Evolutionary conservation across 1,140 invertebrate genomes (phyloP), one percentile per base, ranked within the genome.

Genomic region (Cherax quadricarinatus): DNA sequence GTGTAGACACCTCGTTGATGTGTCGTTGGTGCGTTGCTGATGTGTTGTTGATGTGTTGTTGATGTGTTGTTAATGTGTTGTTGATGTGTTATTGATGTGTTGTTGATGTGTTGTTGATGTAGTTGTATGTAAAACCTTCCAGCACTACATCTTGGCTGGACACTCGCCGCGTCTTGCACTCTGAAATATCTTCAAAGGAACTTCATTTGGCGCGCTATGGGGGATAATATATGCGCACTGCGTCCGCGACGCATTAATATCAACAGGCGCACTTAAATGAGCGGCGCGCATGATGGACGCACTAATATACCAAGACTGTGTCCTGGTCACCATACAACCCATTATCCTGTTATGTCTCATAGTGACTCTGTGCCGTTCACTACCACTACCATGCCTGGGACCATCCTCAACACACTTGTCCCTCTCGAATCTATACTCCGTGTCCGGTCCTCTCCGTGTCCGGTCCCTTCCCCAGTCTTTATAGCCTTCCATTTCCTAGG

Each of bases 151-250:
- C 30, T 48, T 12, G 4, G 16, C 57, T 30, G 6, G 66, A 41
- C 30, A 41, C 30, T 30, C 9, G 16, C 53, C 21, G 60, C 41
- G 62, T 75, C 48, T 18, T 30, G 66, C 30, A n/a, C 12, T 75
- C 9, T 86, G 24, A 86, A 86, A 86, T 86, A 86, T 86, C 62
- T 24, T 16, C 66, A 49, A 73, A n/a, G 85, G 57, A 86, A 86
- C 41, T 86, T 75, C 30, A 75, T 75, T 75, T 49, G 4, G 66
- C 70, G 66, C 85, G n/a, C 85, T 86, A 86, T 86, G 48, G 85
- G 85, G 85, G 85, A 86, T 86, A 49, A 86, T n/a, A 53, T 86
- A 86, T 53, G 83, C 85, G 66, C 85, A 75, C 4, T 86, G 66
- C 75, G 85, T 86, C 85, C 85, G 49, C 62, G 66, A 51, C 24